These are phyloP conservation scores for Heptranchias perlo DNA, from an alignment of 2,113 vertebrate species.

Conservation along the genomic window DNA sequence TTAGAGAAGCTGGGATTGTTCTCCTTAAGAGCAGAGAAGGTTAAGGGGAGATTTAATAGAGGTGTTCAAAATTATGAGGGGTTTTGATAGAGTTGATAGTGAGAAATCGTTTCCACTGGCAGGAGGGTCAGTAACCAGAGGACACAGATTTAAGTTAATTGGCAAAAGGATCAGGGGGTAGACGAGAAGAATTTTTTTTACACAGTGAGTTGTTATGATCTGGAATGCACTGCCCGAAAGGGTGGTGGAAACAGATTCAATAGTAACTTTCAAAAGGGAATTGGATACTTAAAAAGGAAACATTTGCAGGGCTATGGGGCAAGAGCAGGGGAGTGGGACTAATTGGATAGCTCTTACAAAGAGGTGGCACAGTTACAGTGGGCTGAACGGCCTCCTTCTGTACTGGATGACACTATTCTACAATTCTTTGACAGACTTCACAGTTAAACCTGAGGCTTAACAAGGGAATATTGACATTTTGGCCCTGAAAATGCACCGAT, in stretches of 20 bases:
- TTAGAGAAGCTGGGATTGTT: not conserved
- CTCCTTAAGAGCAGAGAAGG: not conserved
- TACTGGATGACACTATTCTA: too few relatives aligned
- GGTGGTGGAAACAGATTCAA: not conserved
- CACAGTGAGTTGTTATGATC: not conserved
- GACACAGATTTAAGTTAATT: not conserved
- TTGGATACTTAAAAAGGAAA: not conserved
- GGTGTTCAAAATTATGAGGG: not conserved
- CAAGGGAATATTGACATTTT: not conserved
- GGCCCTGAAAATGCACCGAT: not conserved
- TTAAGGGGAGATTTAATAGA: not conserved
- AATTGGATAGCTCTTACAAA: not conserved
- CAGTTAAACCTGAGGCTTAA: too few relatives aligned
- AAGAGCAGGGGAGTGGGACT: not conserved
- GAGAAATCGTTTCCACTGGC: not conserved
- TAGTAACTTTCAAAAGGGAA: not conserved
- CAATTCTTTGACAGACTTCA: not conserved
- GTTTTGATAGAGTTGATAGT: not conserved
- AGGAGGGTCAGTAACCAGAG: not conserved
- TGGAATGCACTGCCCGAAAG: not conserved
- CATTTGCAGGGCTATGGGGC: not conserved
- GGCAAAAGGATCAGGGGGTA: not conserved
- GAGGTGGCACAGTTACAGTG: not conserved
- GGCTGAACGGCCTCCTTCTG: not conserved
- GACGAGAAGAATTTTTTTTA: not conserved